Base-by-base conservation (phyloP, 2,797 vertebrate genomes). In the Cirrhinus mrigala region DNA sequence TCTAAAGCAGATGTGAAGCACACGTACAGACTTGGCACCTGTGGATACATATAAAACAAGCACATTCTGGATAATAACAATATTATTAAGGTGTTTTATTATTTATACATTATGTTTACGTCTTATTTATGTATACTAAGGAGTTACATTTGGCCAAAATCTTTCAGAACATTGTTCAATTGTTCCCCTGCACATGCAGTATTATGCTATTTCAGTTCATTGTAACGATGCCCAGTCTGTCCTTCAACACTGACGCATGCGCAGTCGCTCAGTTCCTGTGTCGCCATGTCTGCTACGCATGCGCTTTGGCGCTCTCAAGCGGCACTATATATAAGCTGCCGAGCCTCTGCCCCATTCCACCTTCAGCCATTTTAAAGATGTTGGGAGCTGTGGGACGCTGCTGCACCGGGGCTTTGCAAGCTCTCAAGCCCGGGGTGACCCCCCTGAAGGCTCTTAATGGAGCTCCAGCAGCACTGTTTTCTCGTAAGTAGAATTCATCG, bases 321-420 rank as follows among this genome's bases (percentile, higher is more conserved):
- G 87, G 75, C 64, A 82, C 88, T 84, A 91, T 95, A 95, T 96
- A 96, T 94, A 93, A 87, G 10, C 82, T 3, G 4, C 4, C 66
- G 86, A 83, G 84, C 11, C 62, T 52, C 90, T 0, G 93, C 93
- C 94, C 93, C 93, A 82, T 94, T 95, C 95, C 94, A 95, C 95
- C 94, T 96, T 96, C 94, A 95, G 94, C 95, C 95, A 96, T 96
- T 94, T 95, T 95, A 84, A 95, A 64, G 22, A 96, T 96, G 95
- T 93, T 96, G 24, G 94, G 93, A 91, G 93, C 94, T 83, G 94
- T 95, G 85, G 94, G 94, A 94, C 94, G 95, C 89, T 96, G 95
- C 89, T 95, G 95, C 90, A 92, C 94, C 66, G 94, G 94, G 87
- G 95, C 92, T 87, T 86, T 95, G 85, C 93, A 94, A 92, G 94